phyloP scores from a whole-genome alignment of 2,888 invertebrate species.

The Eupithecia exiguata region DNA sequence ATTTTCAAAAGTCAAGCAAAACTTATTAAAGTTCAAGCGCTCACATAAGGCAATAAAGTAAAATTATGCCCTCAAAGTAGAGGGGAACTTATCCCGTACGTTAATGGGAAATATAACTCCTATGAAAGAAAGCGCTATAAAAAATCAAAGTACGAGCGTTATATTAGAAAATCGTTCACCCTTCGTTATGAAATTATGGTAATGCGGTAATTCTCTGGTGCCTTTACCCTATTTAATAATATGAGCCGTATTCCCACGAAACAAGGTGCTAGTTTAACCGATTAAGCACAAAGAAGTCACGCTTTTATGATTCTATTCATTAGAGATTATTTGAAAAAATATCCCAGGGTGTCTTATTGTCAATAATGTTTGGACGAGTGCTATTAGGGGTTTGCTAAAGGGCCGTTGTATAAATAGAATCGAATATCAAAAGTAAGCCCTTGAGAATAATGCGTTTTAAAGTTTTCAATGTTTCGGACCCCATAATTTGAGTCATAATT shows the following conservation, averaged over 20 bases:
- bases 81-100: slow-evolving; percentile 38
- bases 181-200: slow-evolving; percentile 80
- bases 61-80: slow-evolving; percentile 34
- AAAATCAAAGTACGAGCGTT: slow-evolving; percentile 72
- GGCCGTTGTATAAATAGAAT: slow-evolving; percentile 65
- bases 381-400: slow-evolving; percentile 54
- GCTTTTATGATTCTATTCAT: slow-evolving; percentile 47
- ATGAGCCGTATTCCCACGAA: slow-evolving; percentile 23
- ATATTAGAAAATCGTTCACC: slow-evolving; percentile 75
- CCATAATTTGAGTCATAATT: slow-evolving; percentile 28
- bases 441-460: slow-evolving; percentile 34
- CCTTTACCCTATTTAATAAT: slow-evolving; percentile 7
- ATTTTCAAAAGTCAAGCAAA: slow-evolving; percentile 24
- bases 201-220: slow-evolving; percentile 52
- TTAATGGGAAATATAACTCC: slow-evolving; percentile 43
- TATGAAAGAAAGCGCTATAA: slow-evolving; percentile 48
- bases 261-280: slow-evolving; percentile 25
- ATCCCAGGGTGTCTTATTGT: slow-evolving; percentile 72
- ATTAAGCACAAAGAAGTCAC: slow-evolving; percentile 42
- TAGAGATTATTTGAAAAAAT: slow-evolving; percentile 49
- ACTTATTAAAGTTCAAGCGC: slow-evolving; percentile 40
- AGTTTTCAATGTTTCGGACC: slow-evolving; percentile 29
- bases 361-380: slow-evolving; percentile 58
- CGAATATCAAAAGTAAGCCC: slow-evolving; percentile 49
- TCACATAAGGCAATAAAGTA: slow-evolving; percentile 28